Percentiles rank a stretch among this genome's conserved stretches.
phyloP scores from a whole-genome alignment of 2,888 invertebrate genomes.

The Pollenia angustigena region DNA sequence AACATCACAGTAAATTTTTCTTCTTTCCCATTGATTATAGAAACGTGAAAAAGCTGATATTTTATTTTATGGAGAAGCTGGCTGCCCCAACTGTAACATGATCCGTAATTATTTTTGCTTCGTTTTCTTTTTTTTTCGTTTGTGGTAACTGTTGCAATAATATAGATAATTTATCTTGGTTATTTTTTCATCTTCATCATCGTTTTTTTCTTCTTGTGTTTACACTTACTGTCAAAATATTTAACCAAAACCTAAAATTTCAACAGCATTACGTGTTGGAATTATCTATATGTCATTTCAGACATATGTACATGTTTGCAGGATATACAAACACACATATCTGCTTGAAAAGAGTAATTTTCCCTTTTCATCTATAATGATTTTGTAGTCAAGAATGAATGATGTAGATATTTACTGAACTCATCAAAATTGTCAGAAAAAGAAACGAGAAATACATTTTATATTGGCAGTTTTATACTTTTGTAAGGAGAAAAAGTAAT shows the following conservation, averaged over 20 bases:
- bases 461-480: not conserved
- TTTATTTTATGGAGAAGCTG: constrained; percentile 68
- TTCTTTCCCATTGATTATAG: constrained; percentile 79
- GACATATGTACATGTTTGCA: too few species aligned
- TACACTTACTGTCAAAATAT: constrained; percentile 19
- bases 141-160: not conserved
- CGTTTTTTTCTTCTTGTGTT: not conserved
- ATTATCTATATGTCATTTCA: not conserved
- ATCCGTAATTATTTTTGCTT: constrained; percentile 18
- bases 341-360: not conserved
- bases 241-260: not conserved
- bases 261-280: constrained; percentile 24
- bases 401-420: constrained; percentile 9
- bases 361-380: not conserved
- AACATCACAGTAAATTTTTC: constrained; percentile 57
- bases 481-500: not conserved
- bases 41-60: constrained; percentile 80
- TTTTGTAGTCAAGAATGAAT: not conserved
- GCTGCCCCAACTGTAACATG: not conserved
- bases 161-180: constrained; percentile 10
- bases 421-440: constrained; percentile 41
- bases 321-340: not conserved
- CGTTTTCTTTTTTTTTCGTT: not conserved
- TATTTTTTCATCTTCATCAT: not conserved
- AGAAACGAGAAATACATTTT: not conserved